phyloP scores from a whole-genome alignment of 2,797 vertebrate species.

The Squalus acanthias region DNA sequence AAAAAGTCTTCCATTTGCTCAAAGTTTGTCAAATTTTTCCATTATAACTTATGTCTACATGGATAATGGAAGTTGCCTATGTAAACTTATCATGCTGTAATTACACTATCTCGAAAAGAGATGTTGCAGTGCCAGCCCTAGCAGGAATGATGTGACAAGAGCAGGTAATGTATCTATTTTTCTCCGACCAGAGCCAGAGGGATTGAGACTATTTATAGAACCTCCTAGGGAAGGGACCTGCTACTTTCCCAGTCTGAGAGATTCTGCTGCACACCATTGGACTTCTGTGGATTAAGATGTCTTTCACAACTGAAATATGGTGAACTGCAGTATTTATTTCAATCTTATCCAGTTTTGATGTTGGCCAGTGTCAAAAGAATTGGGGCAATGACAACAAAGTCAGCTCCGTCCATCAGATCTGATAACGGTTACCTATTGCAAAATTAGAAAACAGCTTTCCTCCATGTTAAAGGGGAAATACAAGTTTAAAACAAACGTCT shows the following conservation, averaged over 20 bases:
- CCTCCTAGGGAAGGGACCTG: background rate
- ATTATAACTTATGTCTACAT: background rate
- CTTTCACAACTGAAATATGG: background rate
- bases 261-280: background rate
- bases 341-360: background rate
- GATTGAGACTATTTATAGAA: background rate
- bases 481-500: background rate
- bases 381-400: background rate
- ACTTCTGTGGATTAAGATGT: background rate
- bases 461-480: background rate
- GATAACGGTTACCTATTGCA: background rate
- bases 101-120: background rate
- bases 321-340: background rate
- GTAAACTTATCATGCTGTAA: background rate
- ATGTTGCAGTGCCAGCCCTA: background rate
- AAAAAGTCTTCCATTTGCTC: background rate
- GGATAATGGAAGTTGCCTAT: background rate
- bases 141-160: background rate
- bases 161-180: background rate
- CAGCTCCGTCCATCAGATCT: background rate
- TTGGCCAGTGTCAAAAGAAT: background rate
- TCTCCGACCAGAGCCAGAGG: background rate
- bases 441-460: background rate
- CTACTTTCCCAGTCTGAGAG: background rate
- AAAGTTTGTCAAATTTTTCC: background rate